Evolutionary conservation across 2,797 vertebrate genomes (phyloP).

Genomic region (Myotis daubentonii): DNA sequence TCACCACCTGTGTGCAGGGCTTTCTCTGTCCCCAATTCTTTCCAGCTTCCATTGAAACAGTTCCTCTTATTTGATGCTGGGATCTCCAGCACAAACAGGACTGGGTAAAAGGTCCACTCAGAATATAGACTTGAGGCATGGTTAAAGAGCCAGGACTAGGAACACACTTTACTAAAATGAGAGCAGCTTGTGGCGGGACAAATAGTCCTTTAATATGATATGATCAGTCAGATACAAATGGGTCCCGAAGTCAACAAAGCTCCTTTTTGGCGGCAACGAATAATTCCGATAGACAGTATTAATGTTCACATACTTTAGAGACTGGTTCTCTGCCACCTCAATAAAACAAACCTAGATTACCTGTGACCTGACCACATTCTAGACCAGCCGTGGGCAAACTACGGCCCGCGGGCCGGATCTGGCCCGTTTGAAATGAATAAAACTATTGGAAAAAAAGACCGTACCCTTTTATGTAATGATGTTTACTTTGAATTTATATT

Average conservation of each 20-base stretch:
- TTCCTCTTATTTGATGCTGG: not conserved
- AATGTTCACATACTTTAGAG: not conserved
- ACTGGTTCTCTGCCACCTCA: not conserved
- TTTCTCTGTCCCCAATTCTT: not conserved
- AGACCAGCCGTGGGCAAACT: no score
- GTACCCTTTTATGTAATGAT: no score
- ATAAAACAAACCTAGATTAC: constrained; percentile 12
- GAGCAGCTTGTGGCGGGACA: not conserved
- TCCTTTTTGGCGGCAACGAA: not conserved
- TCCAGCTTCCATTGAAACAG: not conserved
- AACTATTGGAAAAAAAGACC: no score
- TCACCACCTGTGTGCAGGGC: not conserved
- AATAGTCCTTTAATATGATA: not conserved
- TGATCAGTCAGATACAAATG: not conserved
- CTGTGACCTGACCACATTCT: not conserved
- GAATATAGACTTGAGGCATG: not conserved
- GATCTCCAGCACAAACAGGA: not conserved
- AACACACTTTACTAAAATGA: not conserved
- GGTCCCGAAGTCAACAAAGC: not conserved
- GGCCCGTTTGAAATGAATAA: no score
- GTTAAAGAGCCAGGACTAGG: not conserved
- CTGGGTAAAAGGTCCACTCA: not conserved
- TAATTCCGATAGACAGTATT: not conserved
- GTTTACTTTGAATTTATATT: no score
- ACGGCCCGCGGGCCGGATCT: no score